A percentile compares a stretch with the other conserved stretches of the same genome.
Evolutionary conservation across 1,140 invertebrate species (phyloP).

Genomic region (Callitettix versicolor): DNA sequence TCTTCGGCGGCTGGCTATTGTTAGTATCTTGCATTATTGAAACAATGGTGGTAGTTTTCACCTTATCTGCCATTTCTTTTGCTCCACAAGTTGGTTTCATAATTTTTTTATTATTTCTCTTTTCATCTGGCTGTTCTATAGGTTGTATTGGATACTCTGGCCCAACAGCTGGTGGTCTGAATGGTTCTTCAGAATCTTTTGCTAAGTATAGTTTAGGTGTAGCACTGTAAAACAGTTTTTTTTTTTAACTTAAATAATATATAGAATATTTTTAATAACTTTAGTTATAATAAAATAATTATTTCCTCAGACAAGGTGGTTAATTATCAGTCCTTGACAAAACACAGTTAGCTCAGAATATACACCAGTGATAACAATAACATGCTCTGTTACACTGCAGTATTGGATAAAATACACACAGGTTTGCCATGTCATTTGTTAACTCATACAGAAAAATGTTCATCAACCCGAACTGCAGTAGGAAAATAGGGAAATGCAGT

Average conservation of each 20-base stretch:
- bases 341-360: too few relatives aligned
- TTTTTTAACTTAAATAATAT: background rate
- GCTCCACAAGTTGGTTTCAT: slow-evolving; percentile 3
- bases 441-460: too few relatives aligned
- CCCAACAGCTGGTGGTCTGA: slow-evolving; percentile 6
- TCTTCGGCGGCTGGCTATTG: slow-evolving; percentile 29
- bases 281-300: background rate
- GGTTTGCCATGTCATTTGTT: too few relatives aligned
- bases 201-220: slow-evolving; percentile 29
- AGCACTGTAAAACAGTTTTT: slow-evolving; percentile 27
- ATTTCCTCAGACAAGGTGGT: background rate
- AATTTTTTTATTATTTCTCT: slow-evolving; percentile 14
- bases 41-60: slow-evolving; percentile 17
- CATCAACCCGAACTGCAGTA: too few relatives aligned
- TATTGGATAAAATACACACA: too few relatives aligned
- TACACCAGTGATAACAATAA: too few relatives aligned
- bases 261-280: background rate
- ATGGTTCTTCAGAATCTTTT: slow-evolving; percentile 16
- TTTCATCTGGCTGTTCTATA: slow-evolving; percentile 15
- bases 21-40: slow-evolving; percentile 5
- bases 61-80: slow-evolving; percentile 23
- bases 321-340: too few relatives aligned
- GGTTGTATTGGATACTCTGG: slow-evolving; percentile 12
- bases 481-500: too few relatives aligned
- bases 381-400: too few relatives aligned